Percentiles rank a stretch among this genome's conserved stretches.
phyloP scores from a whole-genome alignment of 37 sponge, comb jelly and placozoan species.

The Haliclona indistincta region DNA sequence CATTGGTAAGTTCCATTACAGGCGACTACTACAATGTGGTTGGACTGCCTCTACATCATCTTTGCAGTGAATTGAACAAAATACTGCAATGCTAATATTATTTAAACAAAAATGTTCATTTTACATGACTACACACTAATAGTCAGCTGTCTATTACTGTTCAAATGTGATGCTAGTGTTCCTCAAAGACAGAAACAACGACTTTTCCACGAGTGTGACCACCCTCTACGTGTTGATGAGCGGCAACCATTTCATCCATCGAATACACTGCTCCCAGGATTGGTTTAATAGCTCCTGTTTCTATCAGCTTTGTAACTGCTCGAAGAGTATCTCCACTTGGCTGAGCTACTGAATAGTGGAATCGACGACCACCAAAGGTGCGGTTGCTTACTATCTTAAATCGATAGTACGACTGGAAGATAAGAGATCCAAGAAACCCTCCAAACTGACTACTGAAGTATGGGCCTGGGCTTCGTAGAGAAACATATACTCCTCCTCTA shows the following conservation, averaged over 20 bases:
- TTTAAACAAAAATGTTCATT: too few species aligned
- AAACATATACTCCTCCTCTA: constrained; percentile 57
- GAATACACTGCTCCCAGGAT: constrained; percentile 49
- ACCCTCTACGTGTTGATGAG: constrained; percentile 63
- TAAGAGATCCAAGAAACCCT: constrained; percentile 35
- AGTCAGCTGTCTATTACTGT: too few species aligned
- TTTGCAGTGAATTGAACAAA: constrained; percentile 75
- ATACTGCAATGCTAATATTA: too few species aligned
- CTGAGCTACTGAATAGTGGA: constrained; percentile 52
- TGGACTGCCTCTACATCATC: constrained; percentile 83
- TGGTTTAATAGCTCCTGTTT: constrained; percentile 62
- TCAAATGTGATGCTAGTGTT: too few species aligned
- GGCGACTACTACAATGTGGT: constrained; percentile 95
- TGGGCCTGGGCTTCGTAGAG: constrained; percentile 37
- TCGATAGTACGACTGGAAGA: constrained; percentile 47
- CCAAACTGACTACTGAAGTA: constrained; percentile 21
- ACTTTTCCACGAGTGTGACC: constrained; percentile 76
- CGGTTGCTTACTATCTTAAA: constrained; percentile 50
- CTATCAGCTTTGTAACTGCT: constrained; percentile 51
- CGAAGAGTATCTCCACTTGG: constrained; percentile 40
- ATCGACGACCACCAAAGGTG: constrained; percentile 39
- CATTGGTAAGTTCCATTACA: constrained; percentile 65
- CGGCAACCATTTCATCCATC: constrained; percentile 66
- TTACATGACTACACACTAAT: too few species aligned
- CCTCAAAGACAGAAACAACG: constrained; percentile 58